These are phyloP conservation scores for Cecidostiba fungosa DNA, from an alignment of 2,888 invertebrate genomes.

Conservation along the genomic window DNA sequence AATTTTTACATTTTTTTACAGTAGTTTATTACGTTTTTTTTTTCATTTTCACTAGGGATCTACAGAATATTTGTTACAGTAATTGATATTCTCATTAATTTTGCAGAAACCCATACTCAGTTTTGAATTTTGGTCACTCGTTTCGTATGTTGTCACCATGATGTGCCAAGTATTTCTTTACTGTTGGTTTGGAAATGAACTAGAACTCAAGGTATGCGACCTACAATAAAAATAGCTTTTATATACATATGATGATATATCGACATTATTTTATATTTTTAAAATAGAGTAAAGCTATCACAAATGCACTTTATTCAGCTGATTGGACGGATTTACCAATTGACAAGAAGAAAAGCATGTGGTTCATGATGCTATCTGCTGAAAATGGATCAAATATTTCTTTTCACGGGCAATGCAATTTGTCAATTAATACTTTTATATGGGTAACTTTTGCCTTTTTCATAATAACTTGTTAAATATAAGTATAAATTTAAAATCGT, in stretches of 20 bases:
- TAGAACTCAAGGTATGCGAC: constrained; percentile 40
- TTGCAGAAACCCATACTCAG: constrained; percentile 28
- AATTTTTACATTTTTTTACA: too few species aligned
- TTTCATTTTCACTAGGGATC: too few species aligned
- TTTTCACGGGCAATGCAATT: constrained; percentile 51
- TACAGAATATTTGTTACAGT: neutral
- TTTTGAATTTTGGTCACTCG: constrained; percentile 45
- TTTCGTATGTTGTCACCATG: constrained; percentile 31
- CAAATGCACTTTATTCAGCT: constrained; percentile 50
- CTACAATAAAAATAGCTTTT: neutral
- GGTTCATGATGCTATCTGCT: constrained; percentile 49
- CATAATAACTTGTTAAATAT: neutral
- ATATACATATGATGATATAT: neutral
- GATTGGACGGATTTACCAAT: constrained; percentile 35
- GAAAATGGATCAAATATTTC: constrained; percentile 42
- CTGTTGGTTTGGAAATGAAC: constrained; percentile 54
- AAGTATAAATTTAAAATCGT: neutral
- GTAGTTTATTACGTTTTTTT: too few species aligned
- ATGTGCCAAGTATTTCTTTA: constrained; percentile 49
- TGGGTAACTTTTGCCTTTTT: constrained; percentile 36
- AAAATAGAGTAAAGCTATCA: constrained; percentile 39
- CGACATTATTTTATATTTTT: neutral
- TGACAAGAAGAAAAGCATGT: constrained; percentile 22
- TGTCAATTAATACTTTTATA: constrained; percentile 54
- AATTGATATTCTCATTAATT: neutral